Evolutionary conservation across 2,113 vertebrate species (phyloP).

Genomic region (Cynocephalus volans): DNA sequence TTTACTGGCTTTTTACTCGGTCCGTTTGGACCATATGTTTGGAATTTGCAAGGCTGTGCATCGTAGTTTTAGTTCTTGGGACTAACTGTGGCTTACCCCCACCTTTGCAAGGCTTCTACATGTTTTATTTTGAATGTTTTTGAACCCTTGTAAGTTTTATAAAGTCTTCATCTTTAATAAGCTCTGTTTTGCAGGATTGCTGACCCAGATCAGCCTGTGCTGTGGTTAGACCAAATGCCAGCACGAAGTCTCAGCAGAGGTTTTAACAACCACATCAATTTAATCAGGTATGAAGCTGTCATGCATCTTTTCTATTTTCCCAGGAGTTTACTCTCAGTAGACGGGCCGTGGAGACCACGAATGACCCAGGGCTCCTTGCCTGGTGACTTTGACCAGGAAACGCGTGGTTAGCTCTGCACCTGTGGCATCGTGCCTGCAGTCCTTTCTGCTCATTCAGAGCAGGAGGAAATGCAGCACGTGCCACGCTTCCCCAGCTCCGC

Average conservation of each 20-base stretch:
- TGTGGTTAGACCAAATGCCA: conserved; percentile 99
- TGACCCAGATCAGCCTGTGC: conserved; percentile 98
- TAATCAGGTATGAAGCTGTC: conserved; percentile 93
- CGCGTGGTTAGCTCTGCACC: background rate
- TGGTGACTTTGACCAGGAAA: background rate
- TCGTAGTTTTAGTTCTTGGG: background rate
- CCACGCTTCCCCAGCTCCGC: background rate
- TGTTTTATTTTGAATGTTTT: background rate
- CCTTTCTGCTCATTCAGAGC: background rate
- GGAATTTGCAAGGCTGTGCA: background rate
- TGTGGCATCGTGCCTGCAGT: fast-evolving
- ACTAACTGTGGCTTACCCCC: background rate
- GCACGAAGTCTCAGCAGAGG: conserved; percentile 96
- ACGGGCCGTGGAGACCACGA: background rate
- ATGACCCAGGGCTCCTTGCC: background rate
- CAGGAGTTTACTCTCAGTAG: background rate
- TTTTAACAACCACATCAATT: conserved; percentile 99
- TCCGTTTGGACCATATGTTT: background rate
- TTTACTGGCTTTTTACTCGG: background rate
- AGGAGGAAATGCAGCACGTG: fast-evolving
- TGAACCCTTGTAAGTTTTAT: background rate
- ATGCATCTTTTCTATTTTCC: background rate
- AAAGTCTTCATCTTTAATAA: background rate
- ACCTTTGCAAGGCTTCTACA: background rate
- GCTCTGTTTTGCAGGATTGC: conserved; percentile 92